Evolutionary conservation across 2,797 vertebrate species (phyloP).

Genomic region (Premnoplex brunnescens): DNA sequence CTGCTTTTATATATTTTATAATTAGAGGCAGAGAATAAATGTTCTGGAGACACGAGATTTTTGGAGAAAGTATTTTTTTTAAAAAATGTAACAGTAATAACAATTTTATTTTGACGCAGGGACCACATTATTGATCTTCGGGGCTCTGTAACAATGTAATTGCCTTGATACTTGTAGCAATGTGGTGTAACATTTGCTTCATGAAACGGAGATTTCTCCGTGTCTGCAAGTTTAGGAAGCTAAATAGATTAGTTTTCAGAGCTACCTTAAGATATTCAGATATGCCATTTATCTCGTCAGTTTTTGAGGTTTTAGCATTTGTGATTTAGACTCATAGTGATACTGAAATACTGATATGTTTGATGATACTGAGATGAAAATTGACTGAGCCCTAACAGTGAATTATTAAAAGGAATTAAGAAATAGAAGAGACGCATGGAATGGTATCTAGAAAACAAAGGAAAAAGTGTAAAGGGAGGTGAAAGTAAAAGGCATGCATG

Average conservation of each 20-base stretch:
- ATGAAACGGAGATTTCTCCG: not conserved
- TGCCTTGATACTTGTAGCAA: not conserved
- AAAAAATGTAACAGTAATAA: not conserved
- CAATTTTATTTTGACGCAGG: not conserved
- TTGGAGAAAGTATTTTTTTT: not conserved
- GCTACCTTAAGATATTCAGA: not conserved
- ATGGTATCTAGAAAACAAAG: not conserved
- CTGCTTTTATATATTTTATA: not conserved
- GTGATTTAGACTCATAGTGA: not conserved
- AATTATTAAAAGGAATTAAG: not conserved
- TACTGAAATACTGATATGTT: not conserved
- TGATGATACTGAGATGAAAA: not conserved
- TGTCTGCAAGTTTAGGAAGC: not conserved
- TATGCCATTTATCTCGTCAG: rapidly evolving
- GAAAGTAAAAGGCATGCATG: rapidly evolving
- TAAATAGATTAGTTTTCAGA: not conserved
- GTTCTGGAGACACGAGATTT: not conserved
- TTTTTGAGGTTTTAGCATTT: not conserved
- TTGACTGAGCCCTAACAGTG: not conserved
- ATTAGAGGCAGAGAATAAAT: not conserved
- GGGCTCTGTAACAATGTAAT: not conserved
- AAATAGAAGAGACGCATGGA: not conserved
- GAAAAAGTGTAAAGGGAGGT: rapidly evolving
- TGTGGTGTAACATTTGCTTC: not conserved
- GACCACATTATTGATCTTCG: not conserved